A percentile compares a stretch with the other conserved stretches of the same genome.
Evolutionary conservation across 2,888 invertebrate genomes (phyloP).

Genomic region (Phasia obesa): DNA sequence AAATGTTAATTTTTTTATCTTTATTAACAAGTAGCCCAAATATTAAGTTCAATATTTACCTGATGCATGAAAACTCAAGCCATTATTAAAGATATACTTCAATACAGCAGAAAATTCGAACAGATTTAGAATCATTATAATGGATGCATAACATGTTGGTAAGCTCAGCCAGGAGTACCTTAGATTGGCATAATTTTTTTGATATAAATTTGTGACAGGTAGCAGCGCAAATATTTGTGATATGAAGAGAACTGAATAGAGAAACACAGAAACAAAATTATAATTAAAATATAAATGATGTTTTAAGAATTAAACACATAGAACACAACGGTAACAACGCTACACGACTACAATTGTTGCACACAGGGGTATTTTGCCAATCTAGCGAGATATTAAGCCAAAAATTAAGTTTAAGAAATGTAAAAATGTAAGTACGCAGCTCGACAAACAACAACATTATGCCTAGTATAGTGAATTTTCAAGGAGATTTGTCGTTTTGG

Average conservation of each 20-base stretch:
- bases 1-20: not conserved
- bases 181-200: slow-evolving; percentile 73
- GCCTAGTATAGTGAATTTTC: too few relatives aligned
- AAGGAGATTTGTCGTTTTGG: too few relatives aligned
- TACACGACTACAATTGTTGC: too few relatives aligned
- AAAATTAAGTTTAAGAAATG: too few relatives aligned
- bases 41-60: slow-evolving; percentile 70
- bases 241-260: slow-evolving; percentile 75
- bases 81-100: slow-evolving; percentile 73
- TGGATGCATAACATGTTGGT: slow-evolving; percentile 75
- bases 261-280: not conserved
- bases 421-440: too few relatives aligned
- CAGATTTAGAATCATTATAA: slow-evolving; percentile 74
- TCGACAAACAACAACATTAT: too few relatives aligned
- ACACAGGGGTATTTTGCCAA: too few relatives aligned
- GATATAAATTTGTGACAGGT: slow-evolving; percentile 77
- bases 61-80: slow-evolving; percentile 77
- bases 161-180: slow-evolving; percentile 77
- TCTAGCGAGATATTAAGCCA: too few relatives aligned
- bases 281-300: too few relatives aligned
- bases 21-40: not conserved
- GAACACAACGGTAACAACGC: too few relatives aligned
- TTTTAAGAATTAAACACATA: too few relatives aligned
- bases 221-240: slow-evolving; percentile 79
- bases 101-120: slow-evolving; percentile 77